Evolutionary conservation across 2,888 invertebrate species (phyloP).

Genomic region (Scaptomyza flava): DNA sequence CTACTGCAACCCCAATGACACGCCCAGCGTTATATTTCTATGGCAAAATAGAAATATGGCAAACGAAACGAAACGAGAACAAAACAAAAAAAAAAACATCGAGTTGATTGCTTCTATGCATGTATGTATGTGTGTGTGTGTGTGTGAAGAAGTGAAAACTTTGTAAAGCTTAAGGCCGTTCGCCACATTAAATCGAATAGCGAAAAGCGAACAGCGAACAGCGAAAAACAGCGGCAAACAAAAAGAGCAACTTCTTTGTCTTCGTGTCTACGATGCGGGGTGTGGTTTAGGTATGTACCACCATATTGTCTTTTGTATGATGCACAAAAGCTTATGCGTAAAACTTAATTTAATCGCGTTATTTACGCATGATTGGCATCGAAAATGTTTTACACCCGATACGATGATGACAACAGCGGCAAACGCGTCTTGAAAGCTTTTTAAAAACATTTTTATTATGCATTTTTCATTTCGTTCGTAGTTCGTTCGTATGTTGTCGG

Average conservation of each 20-base stretch:
- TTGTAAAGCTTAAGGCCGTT: slow-evolving; percentile 45
- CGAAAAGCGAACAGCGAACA: slow-evolving; percentile 6
- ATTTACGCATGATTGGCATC: slow-evolving; percentile 79
- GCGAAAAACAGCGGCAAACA: slow-evolving; percentile 9
- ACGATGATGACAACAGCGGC: slow-evolving; percentile 41
- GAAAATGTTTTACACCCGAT: slow-evolving; percentile 55
- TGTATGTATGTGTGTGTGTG: slow-evolving; percentile 33
- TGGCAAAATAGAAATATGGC: slow-evolving; percentile 18
- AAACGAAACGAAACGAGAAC: slow-evolving; percentile 25
- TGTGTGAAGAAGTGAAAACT: slow-evolving; percentile 51
- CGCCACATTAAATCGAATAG: slow-evolving; percentile 34
- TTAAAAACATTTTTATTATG: neutral
- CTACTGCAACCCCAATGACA: slow-evolving; percentile 37
- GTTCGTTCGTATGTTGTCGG: too few relatives aligned
- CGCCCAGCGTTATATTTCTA: slow-evolving; percentile 42
- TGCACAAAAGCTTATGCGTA: slow-evolving; percentile 52
- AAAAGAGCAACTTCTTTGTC: slow-evolving; percentile 17
- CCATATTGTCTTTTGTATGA: slow-evolving; percentile 52
- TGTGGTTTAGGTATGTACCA: neutral
- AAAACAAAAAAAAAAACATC: slow-evolving; percentile 10
- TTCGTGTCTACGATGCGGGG: slow-evolving; percentile 5
- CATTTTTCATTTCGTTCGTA: neutral
- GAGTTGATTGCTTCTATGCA: slow-evolving; percentile 7
- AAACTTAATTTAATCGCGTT: slow-evolving; percentile 77
- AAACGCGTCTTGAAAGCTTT: slow-evolving; percentile 43